Evolutionary conservation across 2,888 invertebrate species (phyloP).

Genomic region (Coleophora deauratella): DNA sequence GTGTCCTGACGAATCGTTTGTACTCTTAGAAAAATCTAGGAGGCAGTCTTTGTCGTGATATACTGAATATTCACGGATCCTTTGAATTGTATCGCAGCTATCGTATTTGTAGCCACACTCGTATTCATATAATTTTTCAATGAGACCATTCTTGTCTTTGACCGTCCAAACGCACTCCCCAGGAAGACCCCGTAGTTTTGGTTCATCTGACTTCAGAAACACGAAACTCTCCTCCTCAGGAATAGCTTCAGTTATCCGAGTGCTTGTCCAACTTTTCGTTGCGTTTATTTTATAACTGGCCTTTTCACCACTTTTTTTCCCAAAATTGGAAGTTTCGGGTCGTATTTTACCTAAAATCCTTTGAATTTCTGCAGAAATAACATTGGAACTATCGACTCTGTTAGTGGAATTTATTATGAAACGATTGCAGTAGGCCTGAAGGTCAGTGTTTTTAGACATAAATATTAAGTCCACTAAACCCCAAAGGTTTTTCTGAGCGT

Average conservation of each 20-base stretch:
- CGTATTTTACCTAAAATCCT: conserved; percentile 27
- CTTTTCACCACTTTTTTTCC: conserved; percentile 7
- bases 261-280: conserved; percentile 15
- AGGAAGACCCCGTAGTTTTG: conserved; percentile 47
- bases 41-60: conserved; percentile 57
- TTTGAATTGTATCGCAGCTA: conserved; percentile 45
- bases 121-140: conserved; percentile 58
- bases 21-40: conserved; percentile 46
- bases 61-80: conserved; percentile 59
- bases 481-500: conserved; percentile 41
- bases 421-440: conserved; percentile 46
- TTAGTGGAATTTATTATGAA: conserved; percentile 45
- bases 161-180: conserved; percentile 59
- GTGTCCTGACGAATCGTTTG: conserved; percentile 29
- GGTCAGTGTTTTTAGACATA: conserved; percentile 40
- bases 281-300: not conserved
- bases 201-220: conserved; percentile 29
- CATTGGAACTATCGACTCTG: conserved; percentile 42
- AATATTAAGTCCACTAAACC: conserved; percentile 45
- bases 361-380: conserved; percentile 37
- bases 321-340: conserved; percentile 6
- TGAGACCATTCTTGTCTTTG: conserved; percentile 57
- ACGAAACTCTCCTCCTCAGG: conserved; percentile 23
- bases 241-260: conserved; percentile 22
- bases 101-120: conserved; percentile 40